Evolutionary conservation across 2,113 vertebrate species (phyloP).

Genomic region (Rhagologus leucostigma): DNA sequence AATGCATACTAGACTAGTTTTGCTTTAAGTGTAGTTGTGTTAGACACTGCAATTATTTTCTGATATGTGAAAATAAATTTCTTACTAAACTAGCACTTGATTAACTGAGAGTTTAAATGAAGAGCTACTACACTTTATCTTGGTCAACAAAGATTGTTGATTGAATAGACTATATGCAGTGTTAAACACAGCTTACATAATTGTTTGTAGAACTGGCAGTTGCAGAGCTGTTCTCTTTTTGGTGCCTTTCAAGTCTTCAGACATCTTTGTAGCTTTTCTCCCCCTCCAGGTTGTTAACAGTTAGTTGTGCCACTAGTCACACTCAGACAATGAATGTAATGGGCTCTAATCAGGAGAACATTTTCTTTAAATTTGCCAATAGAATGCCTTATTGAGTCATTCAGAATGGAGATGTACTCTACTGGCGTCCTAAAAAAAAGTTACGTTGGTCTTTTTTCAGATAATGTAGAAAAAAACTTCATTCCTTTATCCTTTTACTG

Average conservation of each 20-base stretch:
- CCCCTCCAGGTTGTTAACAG: slow-evolving; percentile 8
- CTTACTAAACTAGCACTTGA: slow-evolving; percentile 78
- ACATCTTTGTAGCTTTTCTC: slow-evolving; percentile 52
- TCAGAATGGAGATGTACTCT: slow-evolving; percentile 55
- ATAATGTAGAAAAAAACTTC: slow-evolving; percentile 9
- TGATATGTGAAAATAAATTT: slow-evolving; percentile 85
- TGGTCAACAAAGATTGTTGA: slow-evolving; percentile 50
- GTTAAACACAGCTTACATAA: slow-evolving; percentile 71
- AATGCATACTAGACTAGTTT: slow-evolving; percentile 81
- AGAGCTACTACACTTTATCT: slow-evolving; percentile 57
- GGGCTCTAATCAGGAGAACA: slow-evolving; percentile 67
- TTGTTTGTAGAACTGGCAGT: slow-evolving; percentile 70
- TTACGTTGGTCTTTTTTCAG: slow-evolving; percentile 28
- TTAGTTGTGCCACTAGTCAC: slow-evolving; percentile 61
- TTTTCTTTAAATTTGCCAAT: slow-evolving; percentile 74
- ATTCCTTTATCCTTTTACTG: slow-evolving; percentile 69
- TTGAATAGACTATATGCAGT: slow-evolving; percentile 68
- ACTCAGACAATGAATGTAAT: slow-evolving; percentile 76
- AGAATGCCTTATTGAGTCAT: slow-evolving; percentile 77
- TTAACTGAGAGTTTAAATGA: slow-evolving; percentile 69
- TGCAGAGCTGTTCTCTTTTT: slow-evolving; percentile 69
- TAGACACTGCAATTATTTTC: slow-evolving; percentile 84
- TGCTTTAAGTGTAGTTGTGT: slow-evolving; percentile 83
- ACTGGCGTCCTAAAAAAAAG: slow-evolving; percentile 57
- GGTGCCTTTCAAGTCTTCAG: slow-evolving; percentile 74